Conservation (phyloP, 2,113 vertebrate genomes). For the Phalacrocorax brasilianus region DNA sequence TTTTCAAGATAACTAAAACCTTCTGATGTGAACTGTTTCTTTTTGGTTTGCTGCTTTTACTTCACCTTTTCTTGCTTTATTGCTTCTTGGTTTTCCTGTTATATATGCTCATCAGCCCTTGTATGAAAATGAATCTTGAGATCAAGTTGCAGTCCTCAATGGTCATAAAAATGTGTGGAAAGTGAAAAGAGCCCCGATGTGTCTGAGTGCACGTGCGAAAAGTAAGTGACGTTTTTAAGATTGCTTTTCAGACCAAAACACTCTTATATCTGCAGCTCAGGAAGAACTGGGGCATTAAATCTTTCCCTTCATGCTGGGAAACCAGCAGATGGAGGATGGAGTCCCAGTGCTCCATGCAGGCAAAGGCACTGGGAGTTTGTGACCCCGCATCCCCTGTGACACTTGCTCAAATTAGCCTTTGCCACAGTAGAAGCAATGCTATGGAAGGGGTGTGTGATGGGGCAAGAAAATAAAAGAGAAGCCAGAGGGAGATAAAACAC, state of each 20-base stretch:
- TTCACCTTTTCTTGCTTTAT: neutral
- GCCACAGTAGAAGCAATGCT: neutral
- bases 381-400: neutral
- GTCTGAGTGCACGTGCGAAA: neutral
- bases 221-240: neutral
- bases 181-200: neutral
- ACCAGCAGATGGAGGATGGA: neutral
- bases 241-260: neutral
- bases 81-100: neutral
- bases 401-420: neutral
- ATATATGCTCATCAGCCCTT: neutral
- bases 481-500: neutral
- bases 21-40: neutral
- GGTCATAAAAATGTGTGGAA: neutral
- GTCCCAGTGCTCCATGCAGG: fast-evolving
- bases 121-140: neutral
- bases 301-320: neutral
- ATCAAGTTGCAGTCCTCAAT: neutral
- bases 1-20: neutral
- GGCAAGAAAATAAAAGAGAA: neutral
- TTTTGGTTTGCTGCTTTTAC: neutral
- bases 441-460: neutral
- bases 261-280: neutral
- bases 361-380: neutral
- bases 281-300: neutral